These are phyloP conservation scores for Caenorhabditis sp. DNA, from an alignment of 2,888 invertebrate genomes.

Conservation along the genomic window DNA sequence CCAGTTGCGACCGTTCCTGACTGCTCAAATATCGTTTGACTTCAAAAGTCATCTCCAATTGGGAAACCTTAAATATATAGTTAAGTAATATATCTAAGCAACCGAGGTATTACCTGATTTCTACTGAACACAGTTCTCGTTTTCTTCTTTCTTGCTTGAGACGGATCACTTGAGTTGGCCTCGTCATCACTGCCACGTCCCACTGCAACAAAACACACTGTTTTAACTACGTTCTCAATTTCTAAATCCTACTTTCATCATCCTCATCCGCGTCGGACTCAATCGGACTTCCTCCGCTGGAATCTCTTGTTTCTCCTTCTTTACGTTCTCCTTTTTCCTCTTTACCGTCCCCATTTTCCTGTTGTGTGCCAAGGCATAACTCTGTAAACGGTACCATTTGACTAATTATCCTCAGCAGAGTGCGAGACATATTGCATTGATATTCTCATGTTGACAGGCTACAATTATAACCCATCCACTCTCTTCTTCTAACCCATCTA, in stretches of 20 bases:
- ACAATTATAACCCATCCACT: slow-evolving; percentile 51
- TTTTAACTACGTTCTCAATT: slow-evolving; percentile 5
- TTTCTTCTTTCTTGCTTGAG: slow-evolving; percentile 78
- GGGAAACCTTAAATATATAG: slow-evolving; percentile 74
- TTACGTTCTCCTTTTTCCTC: slow-evolving; percentile 50
- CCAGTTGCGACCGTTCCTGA: slow-evolving; percentile 76
- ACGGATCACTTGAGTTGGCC: slow-evolving; percentile 56
- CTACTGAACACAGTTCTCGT: slow-evolving; percentile 82
- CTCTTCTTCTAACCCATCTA: not conserved
- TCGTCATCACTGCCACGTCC: slow-evolving; percentile 72
- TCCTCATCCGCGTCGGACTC: slow-evolving; percentile 72
- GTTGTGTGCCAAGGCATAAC: slow-evolving; percentile 14
- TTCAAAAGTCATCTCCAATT: slow-evolving; percentile 79
- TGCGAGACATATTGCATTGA: slow-evolving; percentile 44
- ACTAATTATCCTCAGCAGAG: slow-evolving; percentile 41
- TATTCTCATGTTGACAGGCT: slow-evolving; percentile 41
- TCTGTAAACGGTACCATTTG: slow-evolving; percentile 35
- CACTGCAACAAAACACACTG: slow-evolving; percentile 31
- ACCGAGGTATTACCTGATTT: slow-evolving; percentile 71
- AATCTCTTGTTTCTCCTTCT: slow-evolving; percentile 46
- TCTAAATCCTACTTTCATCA: slow-evolving; percentile 68
- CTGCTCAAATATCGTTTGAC: slow-evolving; percentile 77
- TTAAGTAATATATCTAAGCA: not conserved
- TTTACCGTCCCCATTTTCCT: slow-evolving; percentile 46
- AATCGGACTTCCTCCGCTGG: slow-evolving; percentile 70